phyloP scores from a whole-genome alignment of 2,113 vertebrate species.

The Oceanodroma tethys region DNA sequence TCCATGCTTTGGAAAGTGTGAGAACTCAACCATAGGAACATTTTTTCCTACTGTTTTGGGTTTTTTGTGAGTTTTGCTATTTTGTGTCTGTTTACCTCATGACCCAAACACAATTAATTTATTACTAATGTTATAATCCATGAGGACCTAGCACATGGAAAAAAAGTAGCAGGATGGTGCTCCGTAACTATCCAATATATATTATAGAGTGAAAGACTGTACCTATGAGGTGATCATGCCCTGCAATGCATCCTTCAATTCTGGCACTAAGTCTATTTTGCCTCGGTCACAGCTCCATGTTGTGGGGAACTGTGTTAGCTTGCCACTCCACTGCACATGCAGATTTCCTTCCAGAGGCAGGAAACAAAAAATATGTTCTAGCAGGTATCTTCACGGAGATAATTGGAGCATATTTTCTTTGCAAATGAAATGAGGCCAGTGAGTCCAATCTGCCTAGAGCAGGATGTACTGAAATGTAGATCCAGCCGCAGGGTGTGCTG shows the following conservation, averaged over 20 bases:
- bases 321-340: neutral
- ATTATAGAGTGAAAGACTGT: neutral
- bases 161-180: neutral
- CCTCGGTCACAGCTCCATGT: neutral
- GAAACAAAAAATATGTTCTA: neutral
- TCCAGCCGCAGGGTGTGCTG: neutral
- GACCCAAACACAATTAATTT: neutral
- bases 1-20: neutral
- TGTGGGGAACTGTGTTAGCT: neutral
- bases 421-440: conserved; percentile 3
- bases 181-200: neutral
- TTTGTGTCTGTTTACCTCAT: neutral
- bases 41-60: fast-evolving
- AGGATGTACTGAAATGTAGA: neutral
- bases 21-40: neutral
- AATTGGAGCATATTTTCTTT: conserved; percentile 1
- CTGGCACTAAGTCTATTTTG: neutral
- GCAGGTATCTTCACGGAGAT: neutral
- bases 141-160: neutral
- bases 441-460: neutral
- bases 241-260: neutral
- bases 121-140: neutral
- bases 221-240: neutral
- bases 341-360: neutral
- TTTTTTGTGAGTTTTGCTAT: neutral